Percentiles rank a stretch among this genome's conserved stretches.
phyloP scores from a whole-genome alignment of 1,140 invertebrate genomes.

The Drosophila nebulosa region DNA sequence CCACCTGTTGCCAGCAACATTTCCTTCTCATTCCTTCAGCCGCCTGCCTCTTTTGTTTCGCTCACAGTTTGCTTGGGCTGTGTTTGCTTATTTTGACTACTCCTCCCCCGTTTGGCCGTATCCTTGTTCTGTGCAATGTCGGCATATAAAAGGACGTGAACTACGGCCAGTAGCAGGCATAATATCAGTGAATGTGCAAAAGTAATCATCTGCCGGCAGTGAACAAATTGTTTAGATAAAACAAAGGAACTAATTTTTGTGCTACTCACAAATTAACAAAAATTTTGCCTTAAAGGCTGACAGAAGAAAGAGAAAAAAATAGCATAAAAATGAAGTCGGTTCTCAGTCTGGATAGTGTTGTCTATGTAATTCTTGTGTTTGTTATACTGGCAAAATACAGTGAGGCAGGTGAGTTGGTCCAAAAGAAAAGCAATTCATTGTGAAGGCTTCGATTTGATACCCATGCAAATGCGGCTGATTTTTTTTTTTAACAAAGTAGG shows the following conservation, averaged over 20 bases:
- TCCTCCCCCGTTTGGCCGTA: neutral
- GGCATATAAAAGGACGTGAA: constrained; percentile 69
- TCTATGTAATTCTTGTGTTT: constrained; percentile 43
- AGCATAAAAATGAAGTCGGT: constrained; percentile 58
- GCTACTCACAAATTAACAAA: neutral
- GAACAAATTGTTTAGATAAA: neutral
- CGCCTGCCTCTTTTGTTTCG: constrained; percentile 14
- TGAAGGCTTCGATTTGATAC: neutral
- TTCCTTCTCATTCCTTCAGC: constrained; percentile 9
- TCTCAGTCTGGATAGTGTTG: constrained; percentile 34
- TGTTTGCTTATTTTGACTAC: constrained; percentile 7
- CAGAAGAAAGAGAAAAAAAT: constrained; percentile 2
- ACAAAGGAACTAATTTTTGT: constrained; percentile 27
- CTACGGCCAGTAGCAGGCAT: constrained; percentile 47
- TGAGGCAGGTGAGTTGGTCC: constrained; percentile 57
- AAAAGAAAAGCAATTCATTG: neutral
- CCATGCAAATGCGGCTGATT: neutral
- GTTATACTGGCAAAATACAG: constrained; percentile 50
- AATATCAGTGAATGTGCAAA: constrained; percentile 36
- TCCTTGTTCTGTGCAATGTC: constrained; percentile 18
- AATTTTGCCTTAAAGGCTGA: neutral
- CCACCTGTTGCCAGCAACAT: constrained; percentile 52
- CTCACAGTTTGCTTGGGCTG: constrained; percentile 24
- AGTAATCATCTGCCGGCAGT: constrained; percentile 32
- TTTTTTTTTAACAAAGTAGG: neutral